Percentiles rank a stretch among this genome's conserved stretches.
These are phyloP conservation scores for Peromyscus aztecus DNA, from an alignment of 2,797 vertebrate species.

Conservation along the genomic window DNA sequence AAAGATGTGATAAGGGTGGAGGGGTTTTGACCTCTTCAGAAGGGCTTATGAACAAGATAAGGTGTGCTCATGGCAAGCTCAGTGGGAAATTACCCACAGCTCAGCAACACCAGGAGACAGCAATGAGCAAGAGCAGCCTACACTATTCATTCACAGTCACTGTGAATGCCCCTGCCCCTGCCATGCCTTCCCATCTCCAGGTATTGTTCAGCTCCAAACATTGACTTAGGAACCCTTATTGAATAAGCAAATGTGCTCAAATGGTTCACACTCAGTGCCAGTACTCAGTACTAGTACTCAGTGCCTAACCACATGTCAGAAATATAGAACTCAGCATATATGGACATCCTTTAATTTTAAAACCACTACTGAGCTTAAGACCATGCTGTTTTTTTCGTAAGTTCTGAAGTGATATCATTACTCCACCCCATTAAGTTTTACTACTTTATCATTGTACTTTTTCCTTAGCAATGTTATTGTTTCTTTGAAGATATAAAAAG, in stretches of 20 bases:
- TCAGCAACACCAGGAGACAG: background rate
- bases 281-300: background rate
- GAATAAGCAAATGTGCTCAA: background rate
- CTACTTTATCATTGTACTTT: constrained; percentile 51
- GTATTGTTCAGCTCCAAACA: background rate
- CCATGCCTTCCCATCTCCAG: background rate
- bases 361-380: constrained; percentile 12
- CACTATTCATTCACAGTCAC: background rate
- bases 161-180: too few relatives aligned
- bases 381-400: constrained; percentile 22
- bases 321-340: background rate
- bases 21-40: background rate
- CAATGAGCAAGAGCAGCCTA: background rate
- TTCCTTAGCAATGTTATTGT: constrained; percentile 29
- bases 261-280: background rate
- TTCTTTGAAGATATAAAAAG: constrained; percentile 58
- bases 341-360: constrained; percentile 41
- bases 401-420: constrained; percentile 60
- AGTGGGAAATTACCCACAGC: background rate
- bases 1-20: background rate
- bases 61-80: background rate
- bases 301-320: background rate
- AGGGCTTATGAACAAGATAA: background rate
- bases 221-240: background rate
- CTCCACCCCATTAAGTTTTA: constrained; percentile 71